phyloP scores from a whole-genome alignment of 2,113 vertebrate species.

The Channa argus region DNA sequence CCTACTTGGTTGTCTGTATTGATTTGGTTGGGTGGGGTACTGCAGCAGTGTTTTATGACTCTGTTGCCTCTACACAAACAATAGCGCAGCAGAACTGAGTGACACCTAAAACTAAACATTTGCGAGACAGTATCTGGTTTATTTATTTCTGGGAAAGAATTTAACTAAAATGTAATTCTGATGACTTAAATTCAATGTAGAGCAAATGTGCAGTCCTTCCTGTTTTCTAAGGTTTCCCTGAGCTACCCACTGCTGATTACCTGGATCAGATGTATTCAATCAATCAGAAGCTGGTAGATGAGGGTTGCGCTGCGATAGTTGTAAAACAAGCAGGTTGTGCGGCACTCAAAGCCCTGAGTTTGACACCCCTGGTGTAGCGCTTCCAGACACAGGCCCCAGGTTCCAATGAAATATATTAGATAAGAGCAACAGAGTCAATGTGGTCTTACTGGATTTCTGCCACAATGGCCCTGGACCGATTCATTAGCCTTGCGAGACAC shows the following conservation, averaged over 20 bases:
- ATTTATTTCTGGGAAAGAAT: not conserved
- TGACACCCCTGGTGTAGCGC: no score
- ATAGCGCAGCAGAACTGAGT: not conserved
- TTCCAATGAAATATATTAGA: not conserved
- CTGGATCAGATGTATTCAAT: no score
- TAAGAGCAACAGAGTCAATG: not conserved
- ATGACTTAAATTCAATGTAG: not conserved
- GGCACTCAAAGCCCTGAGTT: no score
- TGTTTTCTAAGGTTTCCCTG: no score
- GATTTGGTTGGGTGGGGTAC: conserved; percentile 55
- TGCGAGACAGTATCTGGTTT: not conserved
- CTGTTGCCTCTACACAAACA: conserved; percentile 29
- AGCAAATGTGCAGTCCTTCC: no score
- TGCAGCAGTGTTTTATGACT: conserved; percentile 43
- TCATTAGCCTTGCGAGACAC: conserved; percentile 18
- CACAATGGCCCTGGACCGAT: not conserved
- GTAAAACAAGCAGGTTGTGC: no score
- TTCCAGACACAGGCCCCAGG: not conserved
- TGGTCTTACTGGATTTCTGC: conserved; percentile 27
- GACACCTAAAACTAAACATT: not conserved
- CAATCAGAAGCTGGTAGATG: no score
- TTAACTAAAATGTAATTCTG: not conserved
- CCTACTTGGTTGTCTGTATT: conserved; percentile 38
- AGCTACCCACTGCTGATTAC: no score
- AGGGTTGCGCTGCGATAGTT: no score